phyloP scores from a whole-genome alignment of 2,113 vertebrate species.

The Halcyon malimbica region DNA sequence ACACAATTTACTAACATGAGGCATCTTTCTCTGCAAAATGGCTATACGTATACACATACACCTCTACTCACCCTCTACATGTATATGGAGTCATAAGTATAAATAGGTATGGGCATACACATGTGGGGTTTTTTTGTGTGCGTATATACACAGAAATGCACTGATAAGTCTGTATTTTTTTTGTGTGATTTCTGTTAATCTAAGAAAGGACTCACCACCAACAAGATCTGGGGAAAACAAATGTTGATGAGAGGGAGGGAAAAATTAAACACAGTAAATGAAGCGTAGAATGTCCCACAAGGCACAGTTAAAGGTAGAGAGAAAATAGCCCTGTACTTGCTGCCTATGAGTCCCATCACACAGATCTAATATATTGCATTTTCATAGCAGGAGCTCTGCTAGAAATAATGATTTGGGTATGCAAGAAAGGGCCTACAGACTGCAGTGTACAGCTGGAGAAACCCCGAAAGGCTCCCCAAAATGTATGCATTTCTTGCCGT shows the following conservation, averaged over 20 bases:
- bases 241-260: background rate
- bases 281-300: background rate
- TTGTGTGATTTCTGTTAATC: background rate
- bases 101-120: background rate
- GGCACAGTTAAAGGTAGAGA: background rate
- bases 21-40: background rate
- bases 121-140: background rate
- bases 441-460: background rate
- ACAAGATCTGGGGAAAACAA: background rate
- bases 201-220: background rate
- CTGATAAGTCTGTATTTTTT: background rate
- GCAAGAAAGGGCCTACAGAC: background rate
- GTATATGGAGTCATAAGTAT: background rate
- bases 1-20: background rate
- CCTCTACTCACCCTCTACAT: background rate
- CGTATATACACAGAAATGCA: background rate
- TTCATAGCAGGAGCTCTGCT: background rate
- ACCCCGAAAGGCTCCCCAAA: background rate
- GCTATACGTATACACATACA: background rate
- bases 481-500: accelerated
- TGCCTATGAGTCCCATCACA: background rate
- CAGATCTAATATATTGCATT: background rate
- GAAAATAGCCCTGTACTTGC: background rate
- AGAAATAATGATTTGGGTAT: background rate
- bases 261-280: background rate